Evolutionary conservation across 2,113 vertebrate genomes (phyloP), one percentile per base, ranked within the genome.

Genomic region (Xyrauchen texanus): DNA sequence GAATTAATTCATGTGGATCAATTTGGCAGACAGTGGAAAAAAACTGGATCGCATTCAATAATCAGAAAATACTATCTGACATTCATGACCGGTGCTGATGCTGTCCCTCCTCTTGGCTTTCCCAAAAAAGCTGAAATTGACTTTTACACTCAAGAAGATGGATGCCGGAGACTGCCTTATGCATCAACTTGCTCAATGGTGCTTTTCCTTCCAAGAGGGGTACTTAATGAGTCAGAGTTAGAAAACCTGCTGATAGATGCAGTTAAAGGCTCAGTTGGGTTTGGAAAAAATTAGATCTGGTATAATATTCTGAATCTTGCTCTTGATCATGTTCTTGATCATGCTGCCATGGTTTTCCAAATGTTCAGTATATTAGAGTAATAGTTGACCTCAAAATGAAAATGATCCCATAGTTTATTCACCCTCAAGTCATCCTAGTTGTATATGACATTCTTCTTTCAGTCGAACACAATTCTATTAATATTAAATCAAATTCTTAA

Each of bases 151-250:
- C 34, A 44, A 44, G 5, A 34, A 3, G 21, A 34, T 34, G 21
- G 46, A 49, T 51, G 72, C 45, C 5, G 10, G 13, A 75, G 72
- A 75, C 44, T 64, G 11, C 72, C 73, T 55, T 76, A 7, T 76
- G 47, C 60, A 42, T 76, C 62, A 76, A 76, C 74, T 10, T 76
- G 74, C 52, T 76, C 74, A 64, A 44, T 52, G 49, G 61, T 65
- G 7, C 49, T 53, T 52, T 76, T 76, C 74, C n/a, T 53, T n/a
- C 74, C 61, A 65, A 49, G 21, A 65, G 62, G 61, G 12, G 21
- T 53, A 55, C 12, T 34, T n/a, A 49, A 76, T 76, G 47, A 76
- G 42, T 6, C 34, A 34, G 61, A 65, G 6, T 8, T 66, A 42
- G 4, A 53, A 53, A 51, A 76, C 11, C 12, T 76, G n/a, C 61